Percentiles rank a stretch among this genome's conserved stretches.
These are phyloP conservation scores for Seira ritae DNA, from an alignment of 2,888 invertebrate species.

Conservation along the genomic window DNA sequence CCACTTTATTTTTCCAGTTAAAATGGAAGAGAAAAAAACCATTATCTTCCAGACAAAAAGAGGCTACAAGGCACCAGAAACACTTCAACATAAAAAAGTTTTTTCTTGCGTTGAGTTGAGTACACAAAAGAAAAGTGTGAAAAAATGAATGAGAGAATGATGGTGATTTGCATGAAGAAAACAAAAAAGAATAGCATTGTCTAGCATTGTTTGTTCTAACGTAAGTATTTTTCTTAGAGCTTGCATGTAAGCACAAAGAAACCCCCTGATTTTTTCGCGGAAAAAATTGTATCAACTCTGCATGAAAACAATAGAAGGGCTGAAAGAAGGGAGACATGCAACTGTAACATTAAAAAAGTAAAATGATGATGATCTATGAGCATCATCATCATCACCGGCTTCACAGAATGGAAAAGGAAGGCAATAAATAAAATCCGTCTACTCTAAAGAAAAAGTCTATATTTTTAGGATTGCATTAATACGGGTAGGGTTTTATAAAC, in stretches of 20 bases:
- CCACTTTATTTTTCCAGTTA: neutral
- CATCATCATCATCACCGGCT: constrained; percentile 37
- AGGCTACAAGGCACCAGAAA: constrained; percentile 11
- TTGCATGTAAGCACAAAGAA: neutral
- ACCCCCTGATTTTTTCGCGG: neutral
- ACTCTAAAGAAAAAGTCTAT: constrained; percentile 18
- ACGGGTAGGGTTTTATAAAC: too few species aligned
- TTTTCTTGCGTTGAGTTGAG: neutral
- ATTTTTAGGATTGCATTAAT: too few species aligned
- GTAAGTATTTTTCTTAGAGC: neutral
- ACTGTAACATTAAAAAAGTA: neutral
- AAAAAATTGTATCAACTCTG: neutral
- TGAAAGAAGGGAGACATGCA: neutral
- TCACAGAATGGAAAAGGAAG: constrained; percentile 65
- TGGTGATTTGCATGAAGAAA: constrained; percentile 40
- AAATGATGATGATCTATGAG: constrained; percentile 10
- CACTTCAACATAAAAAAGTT: constrained; percentile 43
- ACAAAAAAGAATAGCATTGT: constrained; percentile 25
- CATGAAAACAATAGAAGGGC: neutral
- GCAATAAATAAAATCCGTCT: constrained; percentile 72
- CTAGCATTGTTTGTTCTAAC: neutral
- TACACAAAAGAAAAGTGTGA: constrained; percentile 46
- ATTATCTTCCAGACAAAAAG: constrained; percentile 32
- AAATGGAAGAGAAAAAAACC: neutral
- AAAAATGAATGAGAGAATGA: constrained; percentile 57